A percentile compares a stretch with the other conserved stretches of the same genome.
phyloP scores from a whole-genome alignment of 2,888 invertebrate species.

The Heteromyza rotundicornis region DNA sequence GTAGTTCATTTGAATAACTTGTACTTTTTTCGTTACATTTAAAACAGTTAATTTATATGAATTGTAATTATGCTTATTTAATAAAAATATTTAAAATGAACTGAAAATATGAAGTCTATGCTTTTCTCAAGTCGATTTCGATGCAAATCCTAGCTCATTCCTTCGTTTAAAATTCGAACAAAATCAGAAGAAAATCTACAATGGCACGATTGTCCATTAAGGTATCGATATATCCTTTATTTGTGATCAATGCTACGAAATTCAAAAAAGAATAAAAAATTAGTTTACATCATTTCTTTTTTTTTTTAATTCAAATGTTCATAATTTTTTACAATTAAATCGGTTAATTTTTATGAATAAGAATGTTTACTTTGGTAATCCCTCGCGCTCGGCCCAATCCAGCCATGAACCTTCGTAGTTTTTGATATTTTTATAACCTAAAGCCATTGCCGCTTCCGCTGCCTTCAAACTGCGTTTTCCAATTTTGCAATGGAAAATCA shows the following conservation, averaged over 20 bases:
- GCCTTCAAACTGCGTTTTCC: slow-evolving; percentile 72
- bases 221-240: neutral
- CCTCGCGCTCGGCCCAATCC: slow-evolving; percentile 58
- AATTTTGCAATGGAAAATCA: slow-evolving; percentile 73
- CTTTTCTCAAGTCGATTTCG: too few species aligned
- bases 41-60: neutral
- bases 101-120: too few species aligned
- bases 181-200: too few species aligned
- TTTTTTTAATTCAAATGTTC: neutral
- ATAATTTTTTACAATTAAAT: neutral
- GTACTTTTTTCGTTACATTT: neutral
- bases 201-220: too few species aligned
- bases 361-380: slow-evolving; percentile 43
- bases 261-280: neutral
- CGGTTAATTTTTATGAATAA: too few species aligned
- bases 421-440: slow-evolving; percentile 54
- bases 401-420: slow-evolving; percentile 58
- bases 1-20: neutral
- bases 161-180: too few species aligned
- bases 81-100: neutral
- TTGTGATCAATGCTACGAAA: neutral
- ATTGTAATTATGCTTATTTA: neutral
- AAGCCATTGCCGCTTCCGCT: slow-evolving; percentile 63
- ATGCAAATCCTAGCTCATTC: too few species aligned
- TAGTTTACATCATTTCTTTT: neutral